Conservation (phyloP, 2,888 invertebrate genomes). For the Priocnemis perturbator region DNA sequence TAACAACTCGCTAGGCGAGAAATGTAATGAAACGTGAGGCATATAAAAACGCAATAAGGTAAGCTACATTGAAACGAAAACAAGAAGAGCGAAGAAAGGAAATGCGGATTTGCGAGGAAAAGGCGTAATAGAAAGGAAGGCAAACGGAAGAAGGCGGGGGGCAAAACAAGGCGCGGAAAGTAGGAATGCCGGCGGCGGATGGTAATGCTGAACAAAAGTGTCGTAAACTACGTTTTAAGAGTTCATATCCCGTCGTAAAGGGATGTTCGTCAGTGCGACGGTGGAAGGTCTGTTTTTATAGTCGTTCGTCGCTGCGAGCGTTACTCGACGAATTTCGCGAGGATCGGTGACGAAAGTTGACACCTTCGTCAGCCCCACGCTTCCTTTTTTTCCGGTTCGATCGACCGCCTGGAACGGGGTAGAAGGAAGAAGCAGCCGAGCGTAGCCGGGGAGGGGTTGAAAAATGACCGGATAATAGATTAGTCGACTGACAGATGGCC, state of each 20-base stretch:
- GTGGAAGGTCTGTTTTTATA: neutral
- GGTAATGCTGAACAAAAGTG: constrained; percentile 17
- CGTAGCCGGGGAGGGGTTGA: constrained; percentile 37
- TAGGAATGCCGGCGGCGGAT: neutral
- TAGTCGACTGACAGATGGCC: constrained; percentile 48
- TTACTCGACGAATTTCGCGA: too few relatives aligned
- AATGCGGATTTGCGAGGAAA: too few relatives aligned
- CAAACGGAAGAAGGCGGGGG: neutral
- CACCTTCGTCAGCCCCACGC: neutral
- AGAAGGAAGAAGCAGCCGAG: neutral
- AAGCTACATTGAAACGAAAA: neutral
- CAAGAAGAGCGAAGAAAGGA: neutral
- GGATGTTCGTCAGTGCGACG: too few relatives aligned
- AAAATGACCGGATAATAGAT: constrained; percentile 52
- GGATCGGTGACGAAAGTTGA: too few relatives aligned
- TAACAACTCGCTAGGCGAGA: too few relatives aligned
- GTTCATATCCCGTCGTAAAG: constrained; percentile 19
- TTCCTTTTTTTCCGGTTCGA: neutral
- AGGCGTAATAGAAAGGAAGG: neutral
- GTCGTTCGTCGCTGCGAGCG: too few relatives aligned
- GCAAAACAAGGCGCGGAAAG: neutral
- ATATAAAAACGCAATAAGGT: neutral
- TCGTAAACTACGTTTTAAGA: constrained; percentile 21
- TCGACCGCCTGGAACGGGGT: constrained; percentile 2
- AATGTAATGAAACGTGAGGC: too few relatives aligned